Conservation (phyloP, 2,797 vertebrate genomes). For the Enteromius thamalakanensis region DNA sequence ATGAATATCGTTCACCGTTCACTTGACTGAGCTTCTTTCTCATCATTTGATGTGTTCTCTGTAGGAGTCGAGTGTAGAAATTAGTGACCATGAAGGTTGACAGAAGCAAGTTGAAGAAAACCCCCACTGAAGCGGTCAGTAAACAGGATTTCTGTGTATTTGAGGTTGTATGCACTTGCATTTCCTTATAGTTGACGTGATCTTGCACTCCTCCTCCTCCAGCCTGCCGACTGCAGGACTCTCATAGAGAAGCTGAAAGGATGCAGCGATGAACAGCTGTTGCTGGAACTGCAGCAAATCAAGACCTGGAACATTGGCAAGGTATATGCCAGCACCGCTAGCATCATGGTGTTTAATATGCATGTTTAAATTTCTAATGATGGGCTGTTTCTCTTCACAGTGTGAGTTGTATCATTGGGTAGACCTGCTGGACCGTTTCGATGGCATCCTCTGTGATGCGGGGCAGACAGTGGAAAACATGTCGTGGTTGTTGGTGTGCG, state of each 20-base stretch:
- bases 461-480: slow-evolving; percentile 95
- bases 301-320: slow-evolving; percentile 99
- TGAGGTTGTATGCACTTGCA: neutral
- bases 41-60: slow-evolving; percentile 11
- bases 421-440: slow-evolving; percentile 94
- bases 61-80: slow-evolving; percentile 80
- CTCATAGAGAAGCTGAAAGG: slow-evolving; percentile 96
- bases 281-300: slow-evolving; percentile 94
- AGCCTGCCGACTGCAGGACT: slow-evolving; percentile 97
- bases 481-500: slow-evolving; percentile 96
- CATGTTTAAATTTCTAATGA: slow-evolving; percentile 8
- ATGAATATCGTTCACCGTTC: neutral
- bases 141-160: slow-evolving; percentile 44
- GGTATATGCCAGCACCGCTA: slow-evolving; percentile 70
- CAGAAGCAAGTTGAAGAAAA: slow-evolving; percentile 97
- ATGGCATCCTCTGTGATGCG: slow-evolving; percentile 94
- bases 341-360: neutral
- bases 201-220: slow-evolving; percentile 52
- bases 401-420: slow-evolving; percentile 99
- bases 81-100: slow-evolving; percentile 94
- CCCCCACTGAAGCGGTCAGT: slow-evolving; percentile 96
- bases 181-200: slow-evolving; percentile 35
- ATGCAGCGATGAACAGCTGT: slow-evolving; percentile 93
- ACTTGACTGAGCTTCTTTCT: slow-evolving; percentile 12
- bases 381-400: slow-evolving; percentile 66